Percentiles rank a stretch among this genome's conserved stretches.
phyloP scores from a whole-genome alignment of 2,888 invertebrate species.

The Hermodice carunculata region DNA sequence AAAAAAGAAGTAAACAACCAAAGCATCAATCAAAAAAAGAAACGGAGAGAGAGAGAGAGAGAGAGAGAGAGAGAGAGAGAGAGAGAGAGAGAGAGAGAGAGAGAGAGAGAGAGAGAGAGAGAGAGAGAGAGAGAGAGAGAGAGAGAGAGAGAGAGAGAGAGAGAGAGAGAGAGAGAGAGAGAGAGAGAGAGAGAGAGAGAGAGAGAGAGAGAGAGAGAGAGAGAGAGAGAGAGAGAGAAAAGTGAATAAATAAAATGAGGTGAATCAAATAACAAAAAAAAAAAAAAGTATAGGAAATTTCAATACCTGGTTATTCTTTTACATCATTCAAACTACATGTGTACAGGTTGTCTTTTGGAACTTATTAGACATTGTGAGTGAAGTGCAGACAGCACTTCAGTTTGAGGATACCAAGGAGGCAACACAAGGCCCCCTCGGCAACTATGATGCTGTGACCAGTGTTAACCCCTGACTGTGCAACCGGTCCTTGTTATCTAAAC shows the following conservation, averaged over 20 bases:
- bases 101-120: not conserved
- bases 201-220: not conserved
- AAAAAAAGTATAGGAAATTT: not conserved
- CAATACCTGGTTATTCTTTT: not conserved
- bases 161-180: too few relatives aligned
- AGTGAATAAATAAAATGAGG: not conserved
- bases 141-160: not conserved
- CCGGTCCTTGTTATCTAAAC: too few relatives aligned
- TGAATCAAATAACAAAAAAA: not conserved
- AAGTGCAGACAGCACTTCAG: too few relatives aligned
- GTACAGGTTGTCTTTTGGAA: too few relatives aligned
- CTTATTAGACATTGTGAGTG: too few relatives aligned
- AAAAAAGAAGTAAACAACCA: too few relatives aligned
- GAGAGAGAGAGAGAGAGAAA: slow-evolving; percentile 5
- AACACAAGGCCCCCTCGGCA: not conserved
- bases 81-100: not conserved
- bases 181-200: not conserved
- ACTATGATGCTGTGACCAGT: not conserved
- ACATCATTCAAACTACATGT: too few relatives aligned
- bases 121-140: not conserved
- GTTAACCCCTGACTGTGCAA: too few relatives aligned
- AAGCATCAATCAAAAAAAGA: too few relatives aligned
- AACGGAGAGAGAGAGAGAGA: not conserved
- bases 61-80: not conserved
- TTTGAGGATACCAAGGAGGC: not conserved